A percentile compares a stretch with the other conserved stretches of the same genome.
Conservation (phyloP, 1,140 invertebrate species). For the Drosophila pandora region DNA sequence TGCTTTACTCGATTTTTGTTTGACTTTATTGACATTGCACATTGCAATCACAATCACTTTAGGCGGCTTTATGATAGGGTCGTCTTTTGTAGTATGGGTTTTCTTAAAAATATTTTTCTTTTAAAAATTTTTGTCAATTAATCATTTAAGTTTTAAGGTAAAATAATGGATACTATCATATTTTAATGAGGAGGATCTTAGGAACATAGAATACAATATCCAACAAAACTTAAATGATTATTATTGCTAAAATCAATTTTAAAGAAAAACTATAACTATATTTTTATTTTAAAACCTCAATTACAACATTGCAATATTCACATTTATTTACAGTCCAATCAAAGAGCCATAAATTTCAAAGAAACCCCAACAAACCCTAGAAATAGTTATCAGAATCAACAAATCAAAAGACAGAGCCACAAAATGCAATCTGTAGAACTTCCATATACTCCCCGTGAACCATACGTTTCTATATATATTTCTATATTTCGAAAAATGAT, state of each 20-base stretch:
- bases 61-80: constrained; percentile 37
- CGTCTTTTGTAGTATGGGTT: background rate
- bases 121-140: background rate
- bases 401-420: constrained; percentile 59
- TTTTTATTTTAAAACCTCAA: background rate
- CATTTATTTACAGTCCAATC: background rate
- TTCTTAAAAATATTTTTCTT: background rate
- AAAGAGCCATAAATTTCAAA: constrained; percentile 18
- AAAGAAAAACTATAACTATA: no score
- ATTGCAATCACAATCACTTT: constrained; percentile 76
- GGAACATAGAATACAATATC: no score
- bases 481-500: constrained; percentile 1
- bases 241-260: no score
- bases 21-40: constrained; percentile 59
- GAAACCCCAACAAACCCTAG: constrained; percentile 21
- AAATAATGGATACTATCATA: no score
- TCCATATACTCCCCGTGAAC: constrained; percentile 25
- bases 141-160: no score
- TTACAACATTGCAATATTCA: background rate
- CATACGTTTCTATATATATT: background rate
- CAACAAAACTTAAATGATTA: no score
- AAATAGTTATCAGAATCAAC: constrained; percentile 49
- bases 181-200: no score
- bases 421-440: constrained; percentile 60
- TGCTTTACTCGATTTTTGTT: constrained; percentile 34